These are phyloP conservation scores for Chlorops oryzae DNA, from an alignment of 1,140 invertebrate species.

Conservation along the genomic window DNA sequence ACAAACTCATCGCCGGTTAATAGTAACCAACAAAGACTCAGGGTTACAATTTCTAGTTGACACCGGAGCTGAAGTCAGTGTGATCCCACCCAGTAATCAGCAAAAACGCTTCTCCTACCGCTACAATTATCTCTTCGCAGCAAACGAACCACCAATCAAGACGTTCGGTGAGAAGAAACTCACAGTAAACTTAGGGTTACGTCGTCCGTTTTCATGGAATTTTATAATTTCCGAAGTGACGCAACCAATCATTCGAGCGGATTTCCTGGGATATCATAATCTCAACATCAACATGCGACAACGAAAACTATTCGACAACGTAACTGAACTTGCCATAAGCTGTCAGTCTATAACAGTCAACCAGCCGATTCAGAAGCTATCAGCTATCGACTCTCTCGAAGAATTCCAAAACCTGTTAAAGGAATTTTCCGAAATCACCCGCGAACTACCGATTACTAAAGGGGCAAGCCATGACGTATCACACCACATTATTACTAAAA, in stretches of 20 bases:
- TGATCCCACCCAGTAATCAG: no score
- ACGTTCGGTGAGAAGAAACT: constrained; percentile 32
- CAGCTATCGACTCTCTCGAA: no score
- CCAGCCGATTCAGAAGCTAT: no score
- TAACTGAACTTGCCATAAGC: constrained; percentile 15
- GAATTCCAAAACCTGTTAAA: no score
- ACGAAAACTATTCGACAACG: constrained; percentile 29
- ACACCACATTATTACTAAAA: constrained; percentile 25
- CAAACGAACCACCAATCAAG: constrained; percentile 18
- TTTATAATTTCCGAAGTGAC: constrained; percentile 44
- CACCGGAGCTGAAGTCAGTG: no score
- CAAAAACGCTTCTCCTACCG: no score
- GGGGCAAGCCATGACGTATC: not conserved
- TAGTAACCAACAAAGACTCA: no score
- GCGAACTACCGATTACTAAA: no score
- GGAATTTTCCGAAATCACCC: no score
- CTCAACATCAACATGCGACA: constrained; percentile 36
- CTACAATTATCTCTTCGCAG: not conserved
- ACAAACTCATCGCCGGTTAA: no score
- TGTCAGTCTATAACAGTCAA: no score
- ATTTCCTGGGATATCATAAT: constrained; percentile 35
- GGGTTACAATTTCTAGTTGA: no score
- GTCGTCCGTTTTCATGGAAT: constrained; percentile 31
- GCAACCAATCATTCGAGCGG: constrained; percentile 44
- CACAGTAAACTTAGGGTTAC: constrained; percentile 30